Evolutionary conservation across 2,113 vertebrate species (phyloP), one percentile per base, ranked within the genome.

Genomic region (Thamnophis sirtalis): DNA sequence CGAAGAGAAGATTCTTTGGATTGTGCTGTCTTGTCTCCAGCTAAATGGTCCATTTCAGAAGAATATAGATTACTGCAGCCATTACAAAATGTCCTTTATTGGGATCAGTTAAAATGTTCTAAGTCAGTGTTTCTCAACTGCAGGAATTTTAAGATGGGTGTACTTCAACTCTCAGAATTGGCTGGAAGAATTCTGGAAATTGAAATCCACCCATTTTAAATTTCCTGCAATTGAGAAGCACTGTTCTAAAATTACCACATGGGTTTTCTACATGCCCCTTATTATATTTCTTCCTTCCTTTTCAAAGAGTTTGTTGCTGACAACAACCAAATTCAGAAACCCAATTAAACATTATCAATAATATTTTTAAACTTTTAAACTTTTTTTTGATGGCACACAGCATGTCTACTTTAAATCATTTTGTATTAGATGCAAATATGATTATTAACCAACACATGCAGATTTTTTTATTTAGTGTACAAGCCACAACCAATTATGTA

Each of bases 1-100:
- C 98, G 96, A 99, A 99, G 98, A 98, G 98, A 97, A 98, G 98
- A 95, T 99, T 99, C 98, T 99, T 99, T 96, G 99, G 99, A 96
- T 98, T 99, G 87, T 99, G 99, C 97, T 99, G 98, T 97, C 98
- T 99, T 93, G 98, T 99, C 95, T 99, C 98, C 95, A 99, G 98
- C 97, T 99, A 98, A 98, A 97, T 88, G 91, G 94, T 55, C 73
- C 89, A 91, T 91, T 88, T 89, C 85, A 95, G 95, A 96, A 97
- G 94, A 96, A 96, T 91, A 93, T 96, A 96, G 96, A 98, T 96
- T 94, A 96, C 91, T 90, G 95, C 96, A 97, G 93, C 93, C 91
- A 95, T 96, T 97, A 93, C 97, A 97, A 97, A 97, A 97, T 97
- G 95, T 96, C 94, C 96, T 97, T 96, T 94, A 95, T 96, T 96